Percentiles rank a stretch among this genome's conserved stretches.
phyloP scores from a whole-genome alignment of 2,888 invertebrate species.

The Xiphydria camelus region DNA sequence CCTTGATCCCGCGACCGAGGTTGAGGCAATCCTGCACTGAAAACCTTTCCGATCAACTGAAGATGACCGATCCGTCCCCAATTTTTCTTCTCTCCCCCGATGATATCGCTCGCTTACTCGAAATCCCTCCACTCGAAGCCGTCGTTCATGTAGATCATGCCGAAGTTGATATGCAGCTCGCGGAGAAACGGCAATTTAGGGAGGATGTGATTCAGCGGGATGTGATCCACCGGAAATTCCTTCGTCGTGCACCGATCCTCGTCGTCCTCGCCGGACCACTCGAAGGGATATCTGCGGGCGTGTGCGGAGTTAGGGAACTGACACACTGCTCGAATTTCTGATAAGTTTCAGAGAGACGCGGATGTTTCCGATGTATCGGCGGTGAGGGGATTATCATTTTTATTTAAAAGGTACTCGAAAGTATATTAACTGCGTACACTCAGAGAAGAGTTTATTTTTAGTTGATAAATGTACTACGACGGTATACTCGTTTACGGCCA shows the following conservation, averaged over 20 bases:
- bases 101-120: slow-evolving; percentile 50
- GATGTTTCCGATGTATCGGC: too few species aligned
- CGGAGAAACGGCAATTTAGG: slow-evolving; percentile 60
- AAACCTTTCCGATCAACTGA: slow-evolving; percentile 56
- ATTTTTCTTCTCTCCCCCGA: slow-evolving; percentile 13
- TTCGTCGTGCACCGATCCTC: slow-evolving; percentile 51
- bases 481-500: too few species aligned
- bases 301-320: too few species aligned
- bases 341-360: too few species aligned
- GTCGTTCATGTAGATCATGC: slow-evolving; percentile 60
- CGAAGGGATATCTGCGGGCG: slow-evolving; percentile 44
- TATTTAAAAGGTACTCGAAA: too few species aligned
- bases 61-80: neutral
- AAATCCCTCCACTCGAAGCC: slow-evolving; percentile 65
- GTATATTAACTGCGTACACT: too few species aligned
- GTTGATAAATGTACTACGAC: too few species aligned
- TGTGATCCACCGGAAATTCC: slow-evolving; percentile 61
- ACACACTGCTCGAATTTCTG: too few species aligned
- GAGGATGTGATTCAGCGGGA: slow-evolving; percentile 64
- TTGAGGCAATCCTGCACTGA: slow-evolving; percentile 64
- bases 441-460: too few species aligned
- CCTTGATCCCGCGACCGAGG: slow-evolving; percentile 61
- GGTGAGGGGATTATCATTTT: too few species aligned
- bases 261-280: slow-evolving; percentile 54
- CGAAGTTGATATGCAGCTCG: slow-evolving; percentile 60